Evolutionary conservation across 2,888 invertebrate species (phyloP).

Genomic region (Cheiracanthium punctorium): DNA sequence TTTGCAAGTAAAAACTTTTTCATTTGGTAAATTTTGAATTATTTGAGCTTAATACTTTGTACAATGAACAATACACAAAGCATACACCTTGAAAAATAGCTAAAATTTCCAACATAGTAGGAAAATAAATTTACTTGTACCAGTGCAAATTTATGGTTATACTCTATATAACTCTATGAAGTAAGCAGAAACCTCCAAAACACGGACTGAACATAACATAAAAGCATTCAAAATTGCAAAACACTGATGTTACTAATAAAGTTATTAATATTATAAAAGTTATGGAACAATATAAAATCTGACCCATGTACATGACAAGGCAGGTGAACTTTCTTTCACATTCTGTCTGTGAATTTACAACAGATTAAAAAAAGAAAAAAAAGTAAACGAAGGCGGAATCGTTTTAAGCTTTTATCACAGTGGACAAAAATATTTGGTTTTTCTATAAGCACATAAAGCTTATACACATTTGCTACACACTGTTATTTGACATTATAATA

Average conservation of each 20-base stretch:
- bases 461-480: slow-evolving; percentile 20
- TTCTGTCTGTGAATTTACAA: not conserved
- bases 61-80: too few relatives aligned
- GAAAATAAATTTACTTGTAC: too few relatives aligned
- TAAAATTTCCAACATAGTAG: too few relatives aligned
- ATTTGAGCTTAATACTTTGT: too few relatives aligned
- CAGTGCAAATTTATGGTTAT: too few relatives aligned
- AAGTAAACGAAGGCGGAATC: slow-evolving; percentile 22
- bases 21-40: too few relatives aligned
- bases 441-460: slow-evolving; percentile 29
- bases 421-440: slow-evolving; percentile 59
- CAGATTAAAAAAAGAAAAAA: not conserved
- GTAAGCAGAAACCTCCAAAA: too few relatives aligned
- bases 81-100: too few relatives aligned
- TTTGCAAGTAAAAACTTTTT: too few relatives aligned
- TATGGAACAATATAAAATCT: slow-evolving; percentile 44
- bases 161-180: too few relatives aligned
- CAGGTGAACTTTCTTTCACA: not conserved
- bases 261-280: slow-evolving; percentile 10
- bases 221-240: not conserved
- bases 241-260: not conserved
- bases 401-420: slow-evolving; percentile 62
- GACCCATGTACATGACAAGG: slow-evolving; percentile 33
- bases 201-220: too few relatives aligned
- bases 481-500: slow-evolving; percentile 15